A percentile compares a stretch with the other conserved stretches of the same genome.
phyloP scores from a whole-genome alignment of 2,888 invertebrate species.

The Timema cristinae region DNA sequence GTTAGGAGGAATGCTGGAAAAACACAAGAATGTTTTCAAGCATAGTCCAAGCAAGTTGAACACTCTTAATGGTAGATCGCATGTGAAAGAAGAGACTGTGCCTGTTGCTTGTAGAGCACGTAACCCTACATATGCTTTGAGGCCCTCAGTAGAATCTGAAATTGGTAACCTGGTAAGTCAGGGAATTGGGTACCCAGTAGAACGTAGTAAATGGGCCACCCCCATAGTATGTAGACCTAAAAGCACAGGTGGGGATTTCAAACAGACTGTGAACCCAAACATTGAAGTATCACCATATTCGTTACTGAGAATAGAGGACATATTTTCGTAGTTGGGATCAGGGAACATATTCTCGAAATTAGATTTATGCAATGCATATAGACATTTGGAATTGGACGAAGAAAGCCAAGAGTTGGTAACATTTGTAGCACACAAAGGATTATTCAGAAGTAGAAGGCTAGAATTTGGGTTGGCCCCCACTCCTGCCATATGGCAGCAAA shows the following conservation, averaged over 20 bases:
- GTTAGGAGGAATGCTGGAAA: background rate
- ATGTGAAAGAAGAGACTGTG: background rate
- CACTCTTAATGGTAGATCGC: background rate
- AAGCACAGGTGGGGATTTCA: background rate
- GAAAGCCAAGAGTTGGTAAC: background rate
- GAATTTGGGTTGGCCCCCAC: background rate
- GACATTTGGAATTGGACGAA: background rate
- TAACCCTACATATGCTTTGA: too few species aligned
- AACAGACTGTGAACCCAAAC: background rate
- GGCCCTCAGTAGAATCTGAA: background rate
- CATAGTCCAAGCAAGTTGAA: background rate
- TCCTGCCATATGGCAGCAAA: background rate
- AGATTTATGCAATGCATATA: background rate
- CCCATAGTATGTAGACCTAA: background rate
- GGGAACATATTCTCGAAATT: background rate
- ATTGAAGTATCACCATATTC: background rate
- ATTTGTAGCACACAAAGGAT: background rate
- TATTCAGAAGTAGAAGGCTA: slow-evolving; percentile 1
- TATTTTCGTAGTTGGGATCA: background rate
- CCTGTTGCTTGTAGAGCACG: slow-evolving; percentile 1
- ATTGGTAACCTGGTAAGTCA: background rate
- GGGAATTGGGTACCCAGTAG: background rate
- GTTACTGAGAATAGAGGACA: background rate
- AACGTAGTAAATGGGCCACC: background rate
- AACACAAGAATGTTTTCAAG: background rate